Base-by-base conservation (phyloP, 2,797 vertebrate genomes). In the Brachyrhaphis roseni region DNA sequence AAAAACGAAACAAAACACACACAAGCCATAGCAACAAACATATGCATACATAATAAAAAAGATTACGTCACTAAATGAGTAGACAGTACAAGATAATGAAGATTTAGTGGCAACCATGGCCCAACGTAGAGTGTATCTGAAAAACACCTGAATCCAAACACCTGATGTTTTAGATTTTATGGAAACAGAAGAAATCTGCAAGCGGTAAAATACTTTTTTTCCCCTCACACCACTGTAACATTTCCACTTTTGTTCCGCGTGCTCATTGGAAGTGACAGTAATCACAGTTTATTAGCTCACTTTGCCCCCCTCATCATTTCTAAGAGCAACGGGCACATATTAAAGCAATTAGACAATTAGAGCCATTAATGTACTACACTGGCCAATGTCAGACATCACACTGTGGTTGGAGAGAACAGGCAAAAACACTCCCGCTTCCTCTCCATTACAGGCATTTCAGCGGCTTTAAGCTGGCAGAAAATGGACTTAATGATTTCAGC, bases 271-370 rank as follows among this genome's bases (percentile, higher is more conserved):
- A 89, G 91, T 87, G 92, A 92, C 90, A 81, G 82, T 85, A 81
- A 91, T 90, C 89, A 86, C 72, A 68, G 87, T 87, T 93, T 92
- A 94, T 94, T 93, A 94, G 89, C 89, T 88, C 82, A 90, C 88
- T 88, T 78, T 90, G 89, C 86, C 13, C 87, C 49, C 88, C 89
- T 84, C 80, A 88, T 91, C 89, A 92, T 85, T 90, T 92, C 92
- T 88, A 76, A 88, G 85, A 92, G 90, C 83, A 84, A 82, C 85
- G 81, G 85, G 82, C 82, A 82, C 91, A 89, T 86, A 92, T 94
- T 93, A 91, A 81, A 88, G 91, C 83, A 89, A 94, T 94, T 91
- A 94, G 86, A 93, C 91, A 91, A 94, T 93, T 94, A 93, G 86
- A 74, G 79, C 79, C 87, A 94, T 94, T 93, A 94, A 81, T 81